Base-by-base conservation (phyloP, 2,797 vertebrate species). In the Spea hammondii region DNA sequence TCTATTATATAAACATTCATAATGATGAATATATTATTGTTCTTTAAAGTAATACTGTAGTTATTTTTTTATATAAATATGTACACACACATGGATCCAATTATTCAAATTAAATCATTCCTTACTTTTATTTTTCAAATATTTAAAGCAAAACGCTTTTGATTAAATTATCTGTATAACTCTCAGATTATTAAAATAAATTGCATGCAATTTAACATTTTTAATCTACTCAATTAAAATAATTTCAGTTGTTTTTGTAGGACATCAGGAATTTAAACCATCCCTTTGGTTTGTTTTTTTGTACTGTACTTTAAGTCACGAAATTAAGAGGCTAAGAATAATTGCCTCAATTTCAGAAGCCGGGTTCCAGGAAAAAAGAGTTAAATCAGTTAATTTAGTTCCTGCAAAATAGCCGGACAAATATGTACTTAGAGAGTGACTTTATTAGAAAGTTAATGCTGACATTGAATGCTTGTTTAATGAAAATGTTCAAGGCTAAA, bases 401-500 rank as follows among this genome's bases (percentile, higher is more conserved):
- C 12, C 6, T 7, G 7, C 6, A 32, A 49, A 53, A 53, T 53
- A 53, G 67, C n/a, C 53, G 44, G 44, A 50, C 17, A 54, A 54
- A 44, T 54, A 48, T 9, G 3, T 11, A 48, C 13, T 53, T 5
- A 14, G 68, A 54, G 68, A 54, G n/a, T 68, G 47, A 13, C 47
- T 68, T 49, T 44, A 68, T 68, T 68, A 68, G 65, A 48, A 70
- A 70, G 17, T 50, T 70, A 70, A 54, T 53, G 17, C 7, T 32
- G 68, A 55, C 50, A 70, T 70, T 70, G 17, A 8, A 69, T 10
- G 50, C n/a, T 10, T 44, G 12, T 8, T 65, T 45, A 65, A 65
- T 65, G 11, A 65, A 32, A 64, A 64, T 46, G 64, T 65, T 44
- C 64, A 45, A 49, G 50, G 14, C 68, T 55, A 54, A 45, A 70